Evolutionary conservation across 2,797 vertebrate species (phyloP).

Genomic region (Coendou prehensilis): DNA sequence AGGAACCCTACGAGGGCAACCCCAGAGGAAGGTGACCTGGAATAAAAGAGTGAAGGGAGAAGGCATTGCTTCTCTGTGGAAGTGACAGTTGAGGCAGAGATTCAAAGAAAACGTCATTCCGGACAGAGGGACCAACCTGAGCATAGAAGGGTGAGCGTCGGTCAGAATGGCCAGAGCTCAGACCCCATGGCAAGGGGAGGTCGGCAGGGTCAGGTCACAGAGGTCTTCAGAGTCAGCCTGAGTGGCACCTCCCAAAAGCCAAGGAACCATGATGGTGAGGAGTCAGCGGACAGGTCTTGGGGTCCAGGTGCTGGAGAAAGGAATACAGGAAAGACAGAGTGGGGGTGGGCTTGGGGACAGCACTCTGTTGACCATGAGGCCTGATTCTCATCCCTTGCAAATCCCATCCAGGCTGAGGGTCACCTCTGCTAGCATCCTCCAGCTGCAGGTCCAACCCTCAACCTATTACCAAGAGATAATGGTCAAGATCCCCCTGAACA

Average conservation of each 20-base stretch:
- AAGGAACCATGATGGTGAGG: background rate
- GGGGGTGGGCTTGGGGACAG: background rate
- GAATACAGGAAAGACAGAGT: background rate
- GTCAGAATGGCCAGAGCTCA: background rate
- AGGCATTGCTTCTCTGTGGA: background rate
- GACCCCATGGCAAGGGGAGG: background rate
- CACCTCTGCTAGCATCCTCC: conserved; percentile 75
- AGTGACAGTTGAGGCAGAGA: background rate
- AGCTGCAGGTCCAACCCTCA: conserved; percentile 54
- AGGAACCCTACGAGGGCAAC: background rate
- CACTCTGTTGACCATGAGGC: background rate
- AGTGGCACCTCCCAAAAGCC: background rate
- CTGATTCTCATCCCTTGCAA: background rate
- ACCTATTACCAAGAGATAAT: background rate
- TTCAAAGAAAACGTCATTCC: background rate
- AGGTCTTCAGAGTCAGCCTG: background rate
- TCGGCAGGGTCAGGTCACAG: background rate
- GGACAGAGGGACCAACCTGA: background rate
- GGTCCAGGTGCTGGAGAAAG: background rate
- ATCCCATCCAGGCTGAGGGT: conserved; percentile 75
- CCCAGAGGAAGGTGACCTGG: background rate
- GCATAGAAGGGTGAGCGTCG: background rate
- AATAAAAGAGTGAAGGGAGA: background rate
- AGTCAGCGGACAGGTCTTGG: background rate
- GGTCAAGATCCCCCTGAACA: conserved; percentile 72